Evolutionary conservation across 1,140 invertebrate genomes (phyloP), one percentile per base, ranked within the genome.

Genomic region (Orius insidiosus): DNA sequence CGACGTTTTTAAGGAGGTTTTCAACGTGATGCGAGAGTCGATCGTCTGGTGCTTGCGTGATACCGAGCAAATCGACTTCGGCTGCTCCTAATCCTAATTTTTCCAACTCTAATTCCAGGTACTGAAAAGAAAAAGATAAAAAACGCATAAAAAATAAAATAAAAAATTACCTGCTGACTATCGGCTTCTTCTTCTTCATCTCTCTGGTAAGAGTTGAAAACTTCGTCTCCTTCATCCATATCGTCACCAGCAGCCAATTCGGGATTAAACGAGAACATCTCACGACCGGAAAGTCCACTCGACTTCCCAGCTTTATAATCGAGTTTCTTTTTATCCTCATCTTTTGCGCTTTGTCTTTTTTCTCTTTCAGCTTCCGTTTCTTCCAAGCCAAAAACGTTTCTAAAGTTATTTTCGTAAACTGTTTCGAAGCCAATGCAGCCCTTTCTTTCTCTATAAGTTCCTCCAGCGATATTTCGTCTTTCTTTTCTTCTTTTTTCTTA

Each of bases 241-340:
- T 64, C 69, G 49, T 80, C 78, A 53, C 70, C 74, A 31, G 65
- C 68, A 5, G 85, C 81, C 60, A 98, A 67, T 53, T 94, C 85
- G 10, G 95, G 95, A 70, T 98, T 95, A 66, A 98, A 98, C 52
- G 84, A 93, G 67, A 99, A 99, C 88, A 98, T 93, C 69, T 99
- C 96, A 53, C 94, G 73, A 45, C 96, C 96, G 51, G 88, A 96
- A 24, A 99, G 76, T 31, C 88, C 92, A 57, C 88, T 74, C 66
- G 84, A 79, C 63, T 80, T 77, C 56, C 84, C 90, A 57, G 84
- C 85, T 65, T 88, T 95, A 63, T 76, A 96, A 61, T 97, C 93
- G 16, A 64, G 78, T 58, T 87, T 78, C 60, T 92, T 95, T 57
- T 88, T 86, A 51, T 96, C 89, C 58, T 88, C 85, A 18, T 86